A percentile compares a stretch with the other conserved stretches of the same genome.
These are phyloP conservation scores for Scaeva pyrastri DNA, from an alignment of 2,888 invertebrate genomes.

Conservation along the genomic window DNA sequence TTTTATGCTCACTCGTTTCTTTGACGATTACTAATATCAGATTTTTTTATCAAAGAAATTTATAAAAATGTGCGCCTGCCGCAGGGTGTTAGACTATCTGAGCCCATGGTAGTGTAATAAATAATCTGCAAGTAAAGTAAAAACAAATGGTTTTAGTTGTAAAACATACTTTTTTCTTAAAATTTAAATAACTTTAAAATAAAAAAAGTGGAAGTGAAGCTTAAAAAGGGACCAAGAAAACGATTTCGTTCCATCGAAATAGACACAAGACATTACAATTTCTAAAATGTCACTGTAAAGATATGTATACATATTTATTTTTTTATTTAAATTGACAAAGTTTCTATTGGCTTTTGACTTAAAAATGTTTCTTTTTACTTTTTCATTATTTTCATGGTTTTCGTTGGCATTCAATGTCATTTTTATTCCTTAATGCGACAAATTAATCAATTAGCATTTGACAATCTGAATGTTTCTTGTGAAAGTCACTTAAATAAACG, in stretches of 20 bases:
- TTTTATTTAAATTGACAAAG: no score
- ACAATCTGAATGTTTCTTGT: slow-evolving; percentile 30
- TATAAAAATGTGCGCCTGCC: slow-evolving; percentile 29
- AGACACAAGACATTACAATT: no score
- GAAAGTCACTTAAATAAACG: slow-evolving; percentile 48
- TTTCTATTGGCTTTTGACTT: no score
- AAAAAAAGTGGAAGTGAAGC: no score
- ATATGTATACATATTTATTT: no score
- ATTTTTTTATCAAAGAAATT: slow-evolving; percentile 53
- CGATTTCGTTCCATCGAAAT: no score
- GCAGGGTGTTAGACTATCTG: slow-evolving; percentile 24
- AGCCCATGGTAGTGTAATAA: slow-evolving; percentile 42
- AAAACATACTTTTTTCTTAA: neutral
- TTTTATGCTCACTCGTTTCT: neutral
- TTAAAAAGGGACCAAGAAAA: no score
- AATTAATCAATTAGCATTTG: slow-evolving; percentile 39
- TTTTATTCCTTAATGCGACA: slow-evolving; percentile 41
- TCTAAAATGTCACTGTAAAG: no score
- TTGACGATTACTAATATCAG: neutral
- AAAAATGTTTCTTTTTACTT: neutral
- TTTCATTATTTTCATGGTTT: neutral
- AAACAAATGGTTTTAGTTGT: neutral
- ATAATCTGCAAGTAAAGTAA: slow-evolving; percentile 33
- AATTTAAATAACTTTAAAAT: no score
- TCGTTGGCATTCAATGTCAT: neutral